Evolutionary conservation across 2,113 vertebrate species (phyloP).

Genomic region (Garra rufa): DNA sequence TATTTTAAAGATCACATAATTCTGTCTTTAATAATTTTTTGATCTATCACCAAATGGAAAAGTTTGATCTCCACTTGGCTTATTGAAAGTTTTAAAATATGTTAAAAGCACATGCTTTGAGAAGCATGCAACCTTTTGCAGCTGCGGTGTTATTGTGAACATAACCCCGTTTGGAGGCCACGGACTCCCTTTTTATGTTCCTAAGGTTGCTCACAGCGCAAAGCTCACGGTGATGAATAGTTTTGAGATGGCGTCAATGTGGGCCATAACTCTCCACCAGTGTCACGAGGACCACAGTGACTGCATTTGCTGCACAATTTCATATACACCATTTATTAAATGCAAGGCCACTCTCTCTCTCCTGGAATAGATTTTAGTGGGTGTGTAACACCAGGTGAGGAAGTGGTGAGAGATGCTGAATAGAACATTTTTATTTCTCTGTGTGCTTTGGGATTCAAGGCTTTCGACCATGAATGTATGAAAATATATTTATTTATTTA

Average conservation of each 20-base stretch:
- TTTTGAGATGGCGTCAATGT: neutral
- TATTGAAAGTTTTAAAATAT: neutral
- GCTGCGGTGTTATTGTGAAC: neutral
- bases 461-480: neutral
- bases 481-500: too few relatives aligned
- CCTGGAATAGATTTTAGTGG: constrained; percentile 29
- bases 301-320: constrained; percentile 9
- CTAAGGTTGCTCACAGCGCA: neutral
- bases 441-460: neutral
- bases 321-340: constrained; percentile 28
- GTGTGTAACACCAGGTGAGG: neutral
- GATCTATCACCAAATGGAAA: neutral
- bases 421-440: neutral
- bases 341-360: neutral
- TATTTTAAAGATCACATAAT: constrained; percentile 33
- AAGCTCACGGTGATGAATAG: constrained; percentile 24
- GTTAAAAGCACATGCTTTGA: neutral
- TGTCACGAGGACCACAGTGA: constrained; percentile 9
- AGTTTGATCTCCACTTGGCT: neutral
- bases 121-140: constrained; percentile 13
- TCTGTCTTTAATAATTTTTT: neutral
- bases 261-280: constrained; percentile 23
- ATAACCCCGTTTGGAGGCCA: neutral
- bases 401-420: constrained; percentile 16
- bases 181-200: constrained; percentile 22